phyloP scores from a whole-genome alignment of 35 echinoderm and acorn worm genomes.

The Anneissia japonica region DNA sequence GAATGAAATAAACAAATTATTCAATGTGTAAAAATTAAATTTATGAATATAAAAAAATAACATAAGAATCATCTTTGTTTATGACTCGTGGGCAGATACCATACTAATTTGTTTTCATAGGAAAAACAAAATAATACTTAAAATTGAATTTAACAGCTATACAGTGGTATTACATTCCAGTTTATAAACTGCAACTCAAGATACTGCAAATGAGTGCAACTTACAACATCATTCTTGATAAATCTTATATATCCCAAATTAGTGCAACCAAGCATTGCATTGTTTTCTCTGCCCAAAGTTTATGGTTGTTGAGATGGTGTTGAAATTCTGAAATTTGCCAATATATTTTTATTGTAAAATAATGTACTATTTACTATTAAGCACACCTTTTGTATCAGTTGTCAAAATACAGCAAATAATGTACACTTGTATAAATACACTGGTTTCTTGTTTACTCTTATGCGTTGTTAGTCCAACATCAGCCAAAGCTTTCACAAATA shows the following conservation, averaged over 20 bases:
- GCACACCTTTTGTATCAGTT: neutral
- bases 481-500: neutral
- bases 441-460: neutral
- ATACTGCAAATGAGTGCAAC: too few species aligned
- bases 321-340: too few species aligned
- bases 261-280: too few species aligned
- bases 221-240: too few species aligned
- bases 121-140: neutral
- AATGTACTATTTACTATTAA: conserved; percentile 2
- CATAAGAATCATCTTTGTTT: neutral
- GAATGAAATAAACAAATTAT: neutral
- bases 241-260: too few species aligned
- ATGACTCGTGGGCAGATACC: neutral
- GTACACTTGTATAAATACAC: neutral
- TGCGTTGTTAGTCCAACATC: neutral
- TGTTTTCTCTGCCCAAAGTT: neutral
- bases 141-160: too few species aligned
- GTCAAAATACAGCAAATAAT: conserved; percentile 2
- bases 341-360: conserved; percentile 3
- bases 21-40: neutral
- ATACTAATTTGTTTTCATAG: neutral
- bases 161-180: neutral
- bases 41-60: neutral
- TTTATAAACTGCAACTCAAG: neutral
- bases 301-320: neutral